phyloP scores from a whole-genome alignment of 2,888 invertebrate species.

The Latheticus oryzae region DNA sequence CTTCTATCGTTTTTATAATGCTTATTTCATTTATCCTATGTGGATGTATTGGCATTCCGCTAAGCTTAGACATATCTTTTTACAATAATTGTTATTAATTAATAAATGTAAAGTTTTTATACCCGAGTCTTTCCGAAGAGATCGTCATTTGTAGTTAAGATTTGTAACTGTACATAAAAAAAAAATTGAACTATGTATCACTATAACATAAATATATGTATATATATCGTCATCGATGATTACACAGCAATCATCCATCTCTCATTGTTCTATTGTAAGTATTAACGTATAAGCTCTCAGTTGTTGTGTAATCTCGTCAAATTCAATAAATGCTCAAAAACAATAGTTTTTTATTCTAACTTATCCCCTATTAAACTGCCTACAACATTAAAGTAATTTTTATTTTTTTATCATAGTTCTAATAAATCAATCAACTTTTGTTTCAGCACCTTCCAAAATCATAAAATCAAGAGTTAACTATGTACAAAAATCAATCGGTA shows the following conservation, averaged over 20 bases:
- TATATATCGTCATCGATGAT: slow-evolving; percentile 24
- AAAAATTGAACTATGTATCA: slow-evolving; percentile 23
- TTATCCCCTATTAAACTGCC: slow-evolving; percentile 10
- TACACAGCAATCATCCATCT: slow-evolving; percentile 29
- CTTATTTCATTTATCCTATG: slow-evolving; percentile 26
- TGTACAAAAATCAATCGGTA: neutral
- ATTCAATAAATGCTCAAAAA: slow-evolving; percentile 33
- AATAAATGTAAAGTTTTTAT: slow-evolving; percentile 37
- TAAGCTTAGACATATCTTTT: slow-evolving; percentile 41
- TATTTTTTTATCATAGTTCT: slow-evolving; percentile 5
- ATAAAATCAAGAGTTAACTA: no score
- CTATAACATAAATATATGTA: slow-evolving; percentile 20
- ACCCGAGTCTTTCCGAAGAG: slow-evolving; percentile 37
- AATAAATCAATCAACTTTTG: slow-evolving; percentile 1
- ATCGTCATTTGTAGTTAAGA: slow-evolving; percentile 29
- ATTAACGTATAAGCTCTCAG: slow-evolving; percentile 22
- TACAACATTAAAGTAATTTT: no score
- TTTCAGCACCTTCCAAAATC: neutral
- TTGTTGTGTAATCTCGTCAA: slow-evolving; percentile 38
- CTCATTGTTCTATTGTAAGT: slow-evolving; percentile 26
- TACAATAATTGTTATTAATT: slow-evolving; percentile 29
- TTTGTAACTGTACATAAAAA: slow-evolving; percentile 31
- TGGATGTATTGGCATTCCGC: slow-evolving; percentile 33
- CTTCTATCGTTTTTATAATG: slow-evolving; percentile 30
- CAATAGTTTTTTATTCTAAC: slow-evolving; percentile 12